Evolutionary conservation across 1,140 invertebrate genomes (phyloP), one percentile per base, ranked within the genome.

Genomic region (Drosophila simulans): DNA sequence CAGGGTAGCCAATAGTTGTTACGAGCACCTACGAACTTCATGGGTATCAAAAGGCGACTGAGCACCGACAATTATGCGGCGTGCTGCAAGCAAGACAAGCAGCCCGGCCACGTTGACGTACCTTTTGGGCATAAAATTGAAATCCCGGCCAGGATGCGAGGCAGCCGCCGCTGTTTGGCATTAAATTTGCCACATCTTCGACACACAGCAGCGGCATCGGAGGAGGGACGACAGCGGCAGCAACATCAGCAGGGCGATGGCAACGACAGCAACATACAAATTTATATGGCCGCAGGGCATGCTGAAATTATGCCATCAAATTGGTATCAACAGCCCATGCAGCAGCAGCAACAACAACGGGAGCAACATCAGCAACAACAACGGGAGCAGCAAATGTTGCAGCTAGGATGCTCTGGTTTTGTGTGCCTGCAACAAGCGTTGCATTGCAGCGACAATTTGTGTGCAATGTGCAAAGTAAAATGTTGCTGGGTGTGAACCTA

Each of bases 271-370:
- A 80, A 89, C 77, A 88, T 88, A 91, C 85, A 91, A 90, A 91
- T 91, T 91, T 90, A 88, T 91, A 91, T 86, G 54, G 86, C 90
- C 51, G 57, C 60, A 69, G 86, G 90, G 82, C 80, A 70, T 82
- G 86, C 81, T 91, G 83, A 91, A 91, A 91, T 91, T 91, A 91
- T 91, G 90, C 90, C 90, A 91, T 91, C 90, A 91, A 89, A 89
- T 89, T 89, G 84, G 84, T 89, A 89, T 89, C 84, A 89, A 89
- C 84, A 89, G 69, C 70, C 55, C 75, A 71, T 59, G 64, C 17
- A 77, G 56, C 65, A 81, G 52, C 58, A 49, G 5, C 12, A 52
- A 3, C 52, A 42, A 4, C 37, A 46, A 5, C 25, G 25, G 34
- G 35, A 12, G 34, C 35, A n/a, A n/a, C n/a, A n/a, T n/a, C n/a